A percentile compares a stretch with the other conserved stretches of the same genome.
phyloP scores from a whole-genome alignment of 2,113 vertebrate genomes.

The Cephalophus harveyi region DNA sequence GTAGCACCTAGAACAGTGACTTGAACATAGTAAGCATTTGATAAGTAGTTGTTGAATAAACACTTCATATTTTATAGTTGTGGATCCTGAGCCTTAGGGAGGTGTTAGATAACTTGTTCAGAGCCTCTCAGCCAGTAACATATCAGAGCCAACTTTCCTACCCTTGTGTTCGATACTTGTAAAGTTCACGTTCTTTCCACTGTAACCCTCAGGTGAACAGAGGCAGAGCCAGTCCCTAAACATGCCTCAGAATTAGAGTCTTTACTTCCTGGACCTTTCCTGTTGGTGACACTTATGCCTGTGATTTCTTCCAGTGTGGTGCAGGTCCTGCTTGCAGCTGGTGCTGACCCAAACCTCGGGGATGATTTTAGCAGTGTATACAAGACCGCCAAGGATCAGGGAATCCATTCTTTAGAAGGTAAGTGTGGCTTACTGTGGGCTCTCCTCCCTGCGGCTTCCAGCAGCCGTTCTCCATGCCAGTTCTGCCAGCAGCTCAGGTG shows the following conservation, averaged over 20 bases:
- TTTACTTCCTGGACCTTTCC: background rate
- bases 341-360: conserved; percentile 92
- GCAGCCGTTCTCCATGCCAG: background rate
- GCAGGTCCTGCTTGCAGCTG: conserved; percentile 87
- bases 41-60: background rate
- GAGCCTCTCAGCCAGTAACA: background rate
- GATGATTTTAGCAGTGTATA: conserved; percentile 96
- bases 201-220: background rate
- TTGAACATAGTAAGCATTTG: background rate
- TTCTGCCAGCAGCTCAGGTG: background rate
- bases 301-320: conserved; percentile 83
- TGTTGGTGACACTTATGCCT: conserved; percentile 33
- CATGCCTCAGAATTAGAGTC: background rate
- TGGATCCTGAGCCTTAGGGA: background rate
- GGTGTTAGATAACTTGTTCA: background rate
- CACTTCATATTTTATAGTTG: background rate
- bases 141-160: background rate
- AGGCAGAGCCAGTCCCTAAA: background rate
- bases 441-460: background rate
- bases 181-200: background rate
- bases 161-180: background rate
- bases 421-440: background rate
- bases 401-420: conserved; percentile 96
- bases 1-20: background rate
- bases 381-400: conserved; percentile 90